Conservation (phyloP, 2,113 vertebrate genomes). For the Pycnonotus jocosus region DNA sequence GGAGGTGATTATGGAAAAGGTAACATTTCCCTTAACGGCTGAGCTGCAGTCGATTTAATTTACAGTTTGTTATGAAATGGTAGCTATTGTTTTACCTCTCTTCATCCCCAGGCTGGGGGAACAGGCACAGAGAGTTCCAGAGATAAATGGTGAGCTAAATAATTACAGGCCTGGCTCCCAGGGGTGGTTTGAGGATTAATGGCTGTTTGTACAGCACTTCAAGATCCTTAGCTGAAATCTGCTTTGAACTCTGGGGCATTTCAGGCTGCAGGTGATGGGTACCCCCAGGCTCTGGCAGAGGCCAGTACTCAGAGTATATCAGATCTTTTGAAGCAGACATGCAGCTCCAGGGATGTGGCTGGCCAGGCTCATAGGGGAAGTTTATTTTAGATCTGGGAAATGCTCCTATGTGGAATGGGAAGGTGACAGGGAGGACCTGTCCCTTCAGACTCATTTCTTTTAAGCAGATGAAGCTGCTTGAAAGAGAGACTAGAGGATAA, state of each 20-base stretch:
- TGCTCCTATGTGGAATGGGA: neutral
- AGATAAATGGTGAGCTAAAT: neutral
- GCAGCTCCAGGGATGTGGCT: neutral
- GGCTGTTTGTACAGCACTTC: neutral
- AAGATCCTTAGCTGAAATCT: neutral
- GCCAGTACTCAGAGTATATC: neutral
- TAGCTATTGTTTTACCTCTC: constrained; percentile 16
- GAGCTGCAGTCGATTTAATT: neutral
- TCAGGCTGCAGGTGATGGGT: neutral
- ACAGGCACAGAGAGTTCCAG: neutral
- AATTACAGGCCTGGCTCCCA: neutral
- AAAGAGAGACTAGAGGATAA: neutral
- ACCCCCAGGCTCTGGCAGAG: neutral
- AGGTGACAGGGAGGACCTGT: neutral
- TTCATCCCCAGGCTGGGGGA: neutral
- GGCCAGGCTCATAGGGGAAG: neutral
- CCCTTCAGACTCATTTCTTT: neutral
- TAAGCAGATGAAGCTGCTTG: neutral
- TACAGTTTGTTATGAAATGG: constrained; percentile 17
- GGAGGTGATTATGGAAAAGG: constrained; percentile 1
- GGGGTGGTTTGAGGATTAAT: constrained; percentile 18
- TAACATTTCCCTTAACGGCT: neutral
- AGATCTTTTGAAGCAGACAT: neutral
- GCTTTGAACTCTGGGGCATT: neutral
- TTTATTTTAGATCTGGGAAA: neutral